Base-by-base conservation (phyloP, 2,797 vertebrate species). In the Pterois miles region DNA sequence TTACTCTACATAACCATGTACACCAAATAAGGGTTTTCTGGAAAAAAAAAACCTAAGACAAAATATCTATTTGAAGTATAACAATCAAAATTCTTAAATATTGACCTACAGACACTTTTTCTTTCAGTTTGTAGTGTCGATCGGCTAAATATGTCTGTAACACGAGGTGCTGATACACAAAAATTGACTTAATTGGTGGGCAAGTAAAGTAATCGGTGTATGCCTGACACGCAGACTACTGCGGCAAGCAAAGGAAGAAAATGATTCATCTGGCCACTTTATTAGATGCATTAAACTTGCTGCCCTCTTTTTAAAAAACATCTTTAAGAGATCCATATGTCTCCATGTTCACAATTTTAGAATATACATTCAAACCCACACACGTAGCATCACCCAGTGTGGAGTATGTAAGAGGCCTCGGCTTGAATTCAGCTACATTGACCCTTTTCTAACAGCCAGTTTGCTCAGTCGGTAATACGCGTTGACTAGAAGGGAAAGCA, bases 321-420 rank as follows among this genome's bases (percentile, higher is more conserved):
- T 25, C 20, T 46, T 54, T 29, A 29, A 29, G 40, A 27, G 25
- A 22, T 65, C 9, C 12, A 31, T 43, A 22, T 50, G 46, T 38
- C 14, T 25, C 5, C 5, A 20, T 48, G 9, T 20, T 40, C 3
- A 56, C 22, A 2, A n/a, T 12, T 66, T 58, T 10, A 23, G 59
- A 65, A 12, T 46, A 18, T 25, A 25, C 8, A 46, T 57, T 25
- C 46, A 63, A 29, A n/a, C n/a, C n/a, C n/a, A n/a, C n/a, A n/a
- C n/a, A 10, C 6, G 5, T 25, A 29, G 12, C 14, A 48, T 1
- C n/a, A n/a, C 20, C 16, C 12, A 63, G 58, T 71, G 58, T 69
- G n/a, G 74, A 75, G 70, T 87, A 50, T 76, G 34, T 74, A 81
- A 77, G 8, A n/a, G 54, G 36, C 67, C 67, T 76, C 53, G 1